Evolutionary conservation across 2,113 vertebrate genomes (phyloP).

Genomic region (Cyprichromis sp.): DNA sequence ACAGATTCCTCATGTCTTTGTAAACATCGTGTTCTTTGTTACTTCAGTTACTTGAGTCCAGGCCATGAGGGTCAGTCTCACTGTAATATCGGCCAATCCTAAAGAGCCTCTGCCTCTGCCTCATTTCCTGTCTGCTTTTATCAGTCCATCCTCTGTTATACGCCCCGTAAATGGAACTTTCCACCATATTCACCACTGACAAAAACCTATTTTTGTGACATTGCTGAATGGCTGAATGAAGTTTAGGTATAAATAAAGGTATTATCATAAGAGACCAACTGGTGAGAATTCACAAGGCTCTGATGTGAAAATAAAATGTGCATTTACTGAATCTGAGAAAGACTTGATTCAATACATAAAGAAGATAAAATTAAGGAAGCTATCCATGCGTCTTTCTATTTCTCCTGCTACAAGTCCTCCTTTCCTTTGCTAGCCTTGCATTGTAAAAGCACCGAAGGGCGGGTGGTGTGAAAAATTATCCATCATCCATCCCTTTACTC

Average conservation of each 20-base stretch:
- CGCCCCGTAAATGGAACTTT: not conserved
- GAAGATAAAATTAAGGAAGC: not conserved
- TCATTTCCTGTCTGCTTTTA: constrained; percentile 12
- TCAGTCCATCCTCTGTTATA: not conserved
- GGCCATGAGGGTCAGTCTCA: not conserved
- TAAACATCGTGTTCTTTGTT: not conserved
- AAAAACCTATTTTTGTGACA: not conserved
- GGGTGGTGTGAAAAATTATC: constrained; percentile 16
- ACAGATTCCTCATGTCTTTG: not conserved
- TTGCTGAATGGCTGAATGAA: not conserved
- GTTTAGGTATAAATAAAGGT: not conserved
- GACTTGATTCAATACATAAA: not conserved
- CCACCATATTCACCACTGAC: not conserved
- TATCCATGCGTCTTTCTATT: not conserved
- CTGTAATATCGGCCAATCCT: not conserved
- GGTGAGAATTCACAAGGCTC: not conserved
- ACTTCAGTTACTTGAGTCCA: not conserved
- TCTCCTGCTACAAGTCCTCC: not conserved
- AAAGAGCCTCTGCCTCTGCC: not conserved
- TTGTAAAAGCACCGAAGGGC: not conserved
- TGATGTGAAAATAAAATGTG: not conserved
- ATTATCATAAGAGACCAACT: not conserved
- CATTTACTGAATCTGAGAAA: not conserved
- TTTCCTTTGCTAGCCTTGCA: not conserved
- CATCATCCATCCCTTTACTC: constrained; percentile 8